phyloP scores from a whole-genome alignment of 2,797 vertebrate species.

The Fratercula arctica region DNA sequence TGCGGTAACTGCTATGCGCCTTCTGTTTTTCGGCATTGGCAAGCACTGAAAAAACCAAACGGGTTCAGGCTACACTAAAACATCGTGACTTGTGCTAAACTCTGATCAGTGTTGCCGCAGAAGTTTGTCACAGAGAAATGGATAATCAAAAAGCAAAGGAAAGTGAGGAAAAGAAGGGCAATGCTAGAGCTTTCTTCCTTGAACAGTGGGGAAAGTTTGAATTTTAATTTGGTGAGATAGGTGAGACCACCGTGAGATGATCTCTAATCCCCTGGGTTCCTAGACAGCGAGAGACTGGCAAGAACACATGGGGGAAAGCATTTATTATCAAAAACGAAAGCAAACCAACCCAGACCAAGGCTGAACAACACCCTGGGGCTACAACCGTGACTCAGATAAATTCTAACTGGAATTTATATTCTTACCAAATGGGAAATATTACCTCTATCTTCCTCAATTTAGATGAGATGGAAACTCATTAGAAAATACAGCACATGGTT shows the following conservation, averaged over 20 bases:
- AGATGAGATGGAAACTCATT: not conserved
- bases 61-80: not conserved
- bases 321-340: not conserved
- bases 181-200: not conserved
- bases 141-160: not conserved
- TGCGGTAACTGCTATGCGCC: not conserved
- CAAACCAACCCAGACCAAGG: not conserved
- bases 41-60: not conserved
- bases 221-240: not conserved
- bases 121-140: not conserved
- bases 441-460: not conserved
- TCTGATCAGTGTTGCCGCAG: not conserved
- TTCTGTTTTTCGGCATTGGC: not conserved
- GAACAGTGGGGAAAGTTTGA: not conserved
- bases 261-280: not conserved
- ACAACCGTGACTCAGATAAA: not conserved
- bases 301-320: not conserved
- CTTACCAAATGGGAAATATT: not conserved
- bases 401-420: not conserved
- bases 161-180: not conserved
- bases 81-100: not conserved
- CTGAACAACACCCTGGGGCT: accelerated
- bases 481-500: not conserved
- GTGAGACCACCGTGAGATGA: not conserved
- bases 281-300: not conserved